Percentiles rank a stretch among this genome's conserved stretches.
phyloP scores from a whole-genome alignment of 2,888 invertebrate species.

The Marasmarcha lunaedactyla region DNA sequence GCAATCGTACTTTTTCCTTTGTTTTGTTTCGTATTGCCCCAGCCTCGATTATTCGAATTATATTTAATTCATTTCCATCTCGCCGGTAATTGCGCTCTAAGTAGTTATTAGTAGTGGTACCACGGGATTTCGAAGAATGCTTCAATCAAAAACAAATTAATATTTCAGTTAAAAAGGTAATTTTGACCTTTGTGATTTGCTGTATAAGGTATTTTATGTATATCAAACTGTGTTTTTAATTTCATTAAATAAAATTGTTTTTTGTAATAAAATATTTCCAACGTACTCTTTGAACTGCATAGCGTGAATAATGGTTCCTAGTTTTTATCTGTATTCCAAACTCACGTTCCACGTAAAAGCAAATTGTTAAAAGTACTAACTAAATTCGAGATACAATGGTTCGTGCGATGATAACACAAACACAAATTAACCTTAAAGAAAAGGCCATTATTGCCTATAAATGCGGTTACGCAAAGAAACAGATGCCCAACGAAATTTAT shows the following conservation, averaged over 20 bases:
- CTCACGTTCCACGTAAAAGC: neutral
- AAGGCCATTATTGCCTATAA: constrained; percentile 57
- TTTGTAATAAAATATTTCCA: no score
- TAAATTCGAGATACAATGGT: neutral
- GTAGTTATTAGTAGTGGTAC: constrained; percentile 8
- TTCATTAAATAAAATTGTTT: no score
- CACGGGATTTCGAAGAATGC: constrained; percentile 8
- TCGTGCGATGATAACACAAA: constrained; percentile 7
- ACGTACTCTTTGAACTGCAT: no score
- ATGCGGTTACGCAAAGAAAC: constrained; percentile 61
- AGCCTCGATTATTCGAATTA: constrained; percentile 67
- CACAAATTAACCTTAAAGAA: constrained; percentile 46
- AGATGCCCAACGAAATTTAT: constrained; percentile 53
- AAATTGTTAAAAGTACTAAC: neutral
- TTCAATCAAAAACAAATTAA: no score
- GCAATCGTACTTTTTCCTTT: constrained; percentile 55
- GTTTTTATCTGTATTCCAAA: neutral
- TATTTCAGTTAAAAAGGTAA: no score
- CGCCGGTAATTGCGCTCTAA: constrained; percentile 37
- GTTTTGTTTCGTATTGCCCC: constrained; percentile 56
- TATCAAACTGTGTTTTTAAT: no score
- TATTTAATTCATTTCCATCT: constrained; percentile 67
- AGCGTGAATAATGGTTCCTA: constrained; percentile 1
- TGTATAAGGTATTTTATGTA: no score
- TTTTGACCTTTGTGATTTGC: no score